Percentiles rank a stretch among this genome's conserved stretches.
phyloP scores from a whole-genome alignment of 2,888 invertebrate species.

The Adelphocoris suturalis region DNA sequence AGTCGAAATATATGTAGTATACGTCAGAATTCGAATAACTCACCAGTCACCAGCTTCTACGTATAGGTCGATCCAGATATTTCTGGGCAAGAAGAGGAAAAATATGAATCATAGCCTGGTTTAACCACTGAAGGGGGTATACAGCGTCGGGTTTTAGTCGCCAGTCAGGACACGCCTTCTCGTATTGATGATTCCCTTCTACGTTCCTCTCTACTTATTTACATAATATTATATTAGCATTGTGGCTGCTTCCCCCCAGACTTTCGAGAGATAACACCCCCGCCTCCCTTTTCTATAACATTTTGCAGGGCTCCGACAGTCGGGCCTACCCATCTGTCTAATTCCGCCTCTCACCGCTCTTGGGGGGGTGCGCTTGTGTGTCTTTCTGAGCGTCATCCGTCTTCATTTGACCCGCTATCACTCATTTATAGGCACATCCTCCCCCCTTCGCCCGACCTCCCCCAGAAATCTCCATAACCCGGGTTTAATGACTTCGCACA shows the following conservation, averaged over 20 bases:
- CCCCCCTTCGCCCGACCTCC: neutral
- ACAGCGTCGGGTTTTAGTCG: conserved; percentile 5
- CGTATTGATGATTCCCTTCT: conserved; percentile 52
- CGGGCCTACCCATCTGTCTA: conserved; percentile 48
- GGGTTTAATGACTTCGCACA: conserved; percentile 65
- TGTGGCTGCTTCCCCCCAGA: neutral
- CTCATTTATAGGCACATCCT: conserved; percentile 70
- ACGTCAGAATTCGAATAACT: too few relatives aligned
- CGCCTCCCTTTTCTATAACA: conserved; percentile 7
- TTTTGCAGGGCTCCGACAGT: conserved; percentile 30
- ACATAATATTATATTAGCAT: conserved; percentile 63
- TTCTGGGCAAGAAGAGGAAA: neutral
- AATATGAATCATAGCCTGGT: neutral
- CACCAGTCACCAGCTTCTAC: too few relatives aligned
- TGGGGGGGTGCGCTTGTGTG: conserved; percentile 6
- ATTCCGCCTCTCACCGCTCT: conserved; percentile 21
- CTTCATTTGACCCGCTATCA: conserved; percentile 72
- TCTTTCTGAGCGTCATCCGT: conserved; percentile 62
- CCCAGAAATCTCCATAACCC: conserved; percentile 47
- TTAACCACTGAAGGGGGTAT: neutral
- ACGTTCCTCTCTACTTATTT: conserved; percentile 50
- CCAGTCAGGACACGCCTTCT: conserved; percentile 4
- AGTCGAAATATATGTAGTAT: too few relatives aligned
- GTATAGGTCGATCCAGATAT: too few relatives aligned
- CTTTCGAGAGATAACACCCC: neutral